Evolutionary conservation across 2,113 vertebrate species (phyloP).

Genomic region (Sebastes fasciatus): DNA sequence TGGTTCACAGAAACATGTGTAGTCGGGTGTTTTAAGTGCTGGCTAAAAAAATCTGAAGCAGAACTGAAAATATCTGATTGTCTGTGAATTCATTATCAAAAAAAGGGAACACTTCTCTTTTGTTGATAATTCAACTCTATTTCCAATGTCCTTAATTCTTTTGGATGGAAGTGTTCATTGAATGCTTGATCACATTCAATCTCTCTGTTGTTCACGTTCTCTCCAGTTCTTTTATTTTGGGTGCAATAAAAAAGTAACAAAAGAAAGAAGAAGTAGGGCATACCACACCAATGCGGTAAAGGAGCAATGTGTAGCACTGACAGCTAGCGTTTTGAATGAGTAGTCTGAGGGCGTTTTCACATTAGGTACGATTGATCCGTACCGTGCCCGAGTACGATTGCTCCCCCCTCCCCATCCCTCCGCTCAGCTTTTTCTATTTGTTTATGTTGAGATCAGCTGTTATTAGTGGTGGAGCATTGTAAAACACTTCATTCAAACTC

Average conservation of each 20-base stretch:
- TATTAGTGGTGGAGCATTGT: too few relatives aligned
- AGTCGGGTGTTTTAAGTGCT: background rate
- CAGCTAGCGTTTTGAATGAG: too few relatives aligned
- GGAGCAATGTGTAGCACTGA: too few relatives aligned
- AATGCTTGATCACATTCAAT: slow-evolving; percentile 23
- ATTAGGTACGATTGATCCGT: too few relatives aligned
- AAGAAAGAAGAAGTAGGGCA: too few relatives aligned
- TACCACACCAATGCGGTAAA: too few relatives aligned
- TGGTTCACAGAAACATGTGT: slow-evolving; percentile 28
- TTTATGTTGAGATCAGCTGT: too few relatives aligned
- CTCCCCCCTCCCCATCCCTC: too few relatives aligned
- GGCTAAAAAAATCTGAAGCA: slow-evolving; percentile 2
- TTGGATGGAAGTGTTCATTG: background rate
- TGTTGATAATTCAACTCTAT: background rate
- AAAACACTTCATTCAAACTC: too few relatives aligned
- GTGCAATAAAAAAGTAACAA: background rate
- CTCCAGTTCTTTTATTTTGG: slow-evolving; percentile 13
- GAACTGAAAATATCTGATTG: slow-evolving; percentile 10
- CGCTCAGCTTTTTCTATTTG: too few relatives aligned
- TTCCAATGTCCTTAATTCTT: background rate
- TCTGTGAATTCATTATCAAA: slow-evolving; percentile 6
- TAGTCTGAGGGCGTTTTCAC: too few relatives aligned
- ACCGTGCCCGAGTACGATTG: too few relatives aligned
- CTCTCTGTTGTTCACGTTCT: slow-evolving; percentile 17
- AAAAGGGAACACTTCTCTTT: slow-evolving; percentile 1